Evolutionary conservation across 2,797 vertebrate species (phyloP).

Genomic region (Morus bassanus): DNA sequence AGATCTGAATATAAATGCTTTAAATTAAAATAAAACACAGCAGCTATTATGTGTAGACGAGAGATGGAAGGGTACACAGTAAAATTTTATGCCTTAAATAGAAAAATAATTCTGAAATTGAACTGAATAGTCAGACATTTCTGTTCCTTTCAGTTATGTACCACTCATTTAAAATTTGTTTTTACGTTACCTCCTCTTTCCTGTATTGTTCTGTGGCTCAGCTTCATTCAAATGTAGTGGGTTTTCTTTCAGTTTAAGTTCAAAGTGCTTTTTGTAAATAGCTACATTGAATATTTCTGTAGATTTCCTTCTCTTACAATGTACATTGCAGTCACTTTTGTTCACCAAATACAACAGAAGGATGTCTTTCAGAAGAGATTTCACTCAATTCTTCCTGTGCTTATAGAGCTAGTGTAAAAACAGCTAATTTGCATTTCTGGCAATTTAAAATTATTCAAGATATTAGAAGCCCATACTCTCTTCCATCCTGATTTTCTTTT

Average conservation of each 20-base stretch:
- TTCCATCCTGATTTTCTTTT: neutral
- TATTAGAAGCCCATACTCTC: neutral
- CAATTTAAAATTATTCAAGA: neutral
- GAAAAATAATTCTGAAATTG: neutral
- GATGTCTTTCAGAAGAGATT: neutral
- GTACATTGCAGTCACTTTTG: neutral
- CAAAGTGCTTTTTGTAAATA: neutral
- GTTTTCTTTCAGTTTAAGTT: neutral
- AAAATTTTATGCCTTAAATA: neutral
- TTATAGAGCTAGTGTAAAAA: neutral
- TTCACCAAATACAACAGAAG: neutral
- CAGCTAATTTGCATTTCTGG: neutral
- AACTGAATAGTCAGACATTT: neutral
- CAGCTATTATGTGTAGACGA: neutral
- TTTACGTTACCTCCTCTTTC: neutral
- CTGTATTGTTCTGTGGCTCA: neutral
- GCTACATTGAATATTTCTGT: neutral
- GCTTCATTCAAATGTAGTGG: neutral
- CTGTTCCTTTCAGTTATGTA: neutral
- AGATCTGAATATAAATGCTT: neutral
- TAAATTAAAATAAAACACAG: neutral
- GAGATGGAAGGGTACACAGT: neutral
- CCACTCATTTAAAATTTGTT: neutral
- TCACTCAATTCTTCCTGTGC: neutral
- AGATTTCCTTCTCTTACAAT: neutral